Evolutionary conservation across 1,140 invertebrate genomes (phyloP).

Genomic region (Drosophila arizonae): DNA sequence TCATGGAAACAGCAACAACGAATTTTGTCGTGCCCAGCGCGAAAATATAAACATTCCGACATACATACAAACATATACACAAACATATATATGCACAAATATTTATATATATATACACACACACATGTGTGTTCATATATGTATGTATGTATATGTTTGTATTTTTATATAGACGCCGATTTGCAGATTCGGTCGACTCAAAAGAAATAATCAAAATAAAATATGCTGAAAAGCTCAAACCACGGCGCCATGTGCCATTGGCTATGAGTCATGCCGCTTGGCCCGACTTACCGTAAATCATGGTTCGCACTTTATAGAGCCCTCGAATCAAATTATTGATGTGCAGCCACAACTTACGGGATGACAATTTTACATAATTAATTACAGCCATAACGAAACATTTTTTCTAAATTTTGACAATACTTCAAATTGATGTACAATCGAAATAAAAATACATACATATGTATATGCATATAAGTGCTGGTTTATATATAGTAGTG

Average conservation of each 20-base stretch:
- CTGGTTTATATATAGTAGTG: not conserved
- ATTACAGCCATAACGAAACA: not conserved
- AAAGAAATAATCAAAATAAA: slow-evolving; percentile 22
- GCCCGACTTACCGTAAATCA: slow-evolving; percentile 18
- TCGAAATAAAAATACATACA: not conserved
- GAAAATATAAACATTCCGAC: slow-evolving; percentile 22
- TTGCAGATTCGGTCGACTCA: slow-evolving; percentile 6
- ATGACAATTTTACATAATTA: slow-evolving; percentile 19
- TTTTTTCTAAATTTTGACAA: not conserved
- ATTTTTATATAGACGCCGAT: slow-evolving; percentile 6
- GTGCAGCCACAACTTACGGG: slow-evolving; percentile 52
- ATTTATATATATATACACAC: not conserved
- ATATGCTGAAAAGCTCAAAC: slow-evolving; percentile 27
- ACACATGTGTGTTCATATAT: not conserved
- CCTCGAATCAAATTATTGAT: slow-evolving; percentile 36
- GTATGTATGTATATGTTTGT: not conserved
- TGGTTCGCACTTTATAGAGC: slow-evolving; percentile 7
- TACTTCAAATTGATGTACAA: slow-evolving; percentile 7
- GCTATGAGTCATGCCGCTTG: slow-evolving; percentile 15
- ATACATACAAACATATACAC: not conserved
- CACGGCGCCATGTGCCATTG: slow-evolving; percentile 21
- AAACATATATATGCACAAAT: not conserved
- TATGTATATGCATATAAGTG: not conserved
- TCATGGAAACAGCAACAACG: slow-evolving; percentile 72
- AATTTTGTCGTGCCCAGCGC: slow-evolving; percentile 45